Conservation (phyloP, 2,797 vertebrate species). For the Dryobates pubescens region DNA sequence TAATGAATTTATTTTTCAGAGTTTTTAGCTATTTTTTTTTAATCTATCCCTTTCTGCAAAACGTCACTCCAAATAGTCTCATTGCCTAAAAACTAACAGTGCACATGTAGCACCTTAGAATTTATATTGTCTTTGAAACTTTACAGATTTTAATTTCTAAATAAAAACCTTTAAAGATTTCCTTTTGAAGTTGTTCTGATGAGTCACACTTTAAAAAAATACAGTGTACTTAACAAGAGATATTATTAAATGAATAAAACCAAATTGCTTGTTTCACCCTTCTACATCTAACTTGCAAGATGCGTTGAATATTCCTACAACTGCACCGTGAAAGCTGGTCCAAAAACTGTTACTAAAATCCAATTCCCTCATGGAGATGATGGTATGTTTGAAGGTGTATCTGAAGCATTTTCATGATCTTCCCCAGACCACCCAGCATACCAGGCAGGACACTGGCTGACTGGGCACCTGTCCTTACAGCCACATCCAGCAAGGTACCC, state of each 20-base stretch:
- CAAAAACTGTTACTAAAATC: neutral
- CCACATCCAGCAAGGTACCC: neutral
- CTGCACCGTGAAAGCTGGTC: neutral
- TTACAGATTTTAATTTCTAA: neutral
- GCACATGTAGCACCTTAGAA: neutral
- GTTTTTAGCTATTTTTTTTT: neutral
- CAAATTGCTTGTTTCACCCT: neutral
- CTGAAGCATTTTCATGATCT: fast-evolving
- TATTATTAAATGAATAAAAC: neutral
- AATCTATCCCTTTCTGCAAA: neutral
- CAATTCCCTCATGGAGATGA: fast-evolving
- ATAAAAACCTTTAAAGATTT: neutral
- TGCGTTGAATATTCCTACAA: neutral
- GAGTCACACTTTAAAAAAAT: neutral
- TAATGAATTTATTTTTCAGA: neutral
- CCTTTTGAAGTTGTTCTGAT: neutral
- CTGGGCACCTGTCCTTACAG: neutral
- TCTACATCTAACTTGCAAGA: neutral
- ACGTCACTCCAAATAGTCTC: neutral
- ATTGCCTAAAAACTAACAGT: neutral
- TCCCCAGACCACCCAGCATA: neutral
- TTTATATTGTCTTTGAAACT: neutral
- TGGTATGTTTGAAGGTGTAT: neutral
- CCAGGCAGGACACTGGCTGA: fast-evolving
- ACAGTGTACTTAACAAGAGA: neutral